Base-by-base conservation (phyloP, 1,140 invertebrate genomes). In the Scylla paramamosain region DNA sequence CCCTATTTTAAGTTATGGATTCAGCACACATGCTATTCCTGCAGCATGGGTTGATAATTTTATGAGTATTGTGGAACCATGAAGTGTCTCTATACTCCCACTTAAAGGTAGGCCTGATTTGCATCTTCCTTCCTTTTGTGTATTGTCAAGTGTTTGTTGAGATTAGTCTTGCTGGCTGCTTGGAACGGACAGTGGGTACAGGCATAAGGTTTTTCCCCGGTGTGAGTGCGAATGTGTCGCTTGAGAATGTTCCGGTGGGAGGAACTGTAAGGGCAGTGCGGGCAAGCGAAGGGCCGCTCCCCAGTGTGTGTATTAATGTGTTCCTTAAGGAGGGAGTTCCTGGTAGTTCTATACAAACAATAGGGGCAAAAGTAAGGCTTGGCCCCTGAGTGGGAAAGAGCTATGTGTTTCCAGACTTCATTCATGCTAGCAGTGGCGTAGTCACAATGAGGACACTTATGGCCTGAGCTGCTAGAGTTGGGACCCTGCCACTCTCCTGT, bases 401-500 rank as follows among this genome's bases (percentile, higher is more conserved):
- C 59, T 32, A 91, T 91, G 67, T 91, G 90, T 91, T 91, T 91
- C 90, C 90, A 91, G 28, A 91, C 52, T 91, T 91, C 52, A 77
- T 91, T 91, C 46, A 91, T 77, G 67, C 67, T 77, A 91, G 59
- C 52, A 67, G 90, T 91, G 29, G 52, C 67, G 90, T 91, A 77
- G 90, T 59, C 90, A 91, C 90, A 91, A 77, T 91, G 90, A 12
- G 90, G 90, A 91, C 90, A 91, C 90, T 48, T 83, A 46, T 93
- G 91, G 52, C 82, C 83, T 77, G 67, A 48, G 67, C 31, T 84
- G 91, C 29, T 32, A 52, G 91, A 83, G 91, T 52, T 84, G 82
- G 67, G 32, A 77, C 91, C 91, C 82, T 93, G 77, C 91, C 91
- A 93, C 67, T 48, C 91, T 93, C 91, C 91, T 86, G 77, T 93